Percentiles rank a stretch among this genome's conserved stretches.
Evolutionary conservation across 2,797 vertebrate genomes (phyloP).

Genomic region (Lacerta bilineata): DNA sequence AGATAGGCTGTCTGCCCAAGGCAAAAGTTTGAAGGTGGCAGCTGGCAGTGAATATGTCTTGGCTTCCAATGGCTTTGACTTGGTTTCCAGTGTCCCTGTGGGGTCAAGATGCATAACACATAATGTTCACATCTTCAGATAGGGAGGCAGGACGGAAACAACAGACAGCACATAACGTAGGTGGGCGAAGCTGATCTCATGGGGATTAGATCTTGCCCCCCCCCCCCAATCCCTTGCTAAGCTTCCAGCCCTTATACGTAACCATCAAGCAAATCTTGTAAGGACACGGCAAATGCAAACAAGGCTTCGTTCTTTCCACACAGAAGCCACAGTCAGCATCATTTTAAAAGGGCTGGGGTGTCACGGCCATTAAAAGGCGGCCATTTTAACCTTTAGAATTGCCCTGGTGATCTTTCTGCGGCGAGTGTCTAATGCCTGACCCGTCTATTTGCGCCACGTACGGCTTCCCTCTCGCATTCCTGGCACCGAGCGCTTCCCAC

Average conservation of each 20-base stretch:
- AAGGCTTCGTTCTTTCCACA: background rate
- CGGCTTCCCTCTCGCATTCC: background rate
- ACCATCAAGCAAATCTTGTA: background rate
- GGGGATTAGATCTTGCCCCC: too few species aligned
- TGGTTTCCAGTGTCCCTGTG: background rate
- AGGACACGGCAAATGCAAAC: background rate
- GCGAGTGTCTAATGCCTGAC: slow-evolving; percentile 6
- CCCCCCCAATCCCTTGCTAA: too few species aligned
- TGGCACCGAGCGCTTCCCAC: background rate
- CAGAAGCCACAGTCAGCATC: background rate
- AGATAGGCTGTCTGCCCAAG: background rate
- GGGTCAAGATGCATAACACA: background rate
- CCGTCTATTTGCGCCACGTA: background rate
- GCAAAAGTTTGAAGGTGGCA: background rate
- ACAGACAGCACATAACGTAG: too few species aligned
- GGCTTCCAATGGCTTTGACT: background rate
- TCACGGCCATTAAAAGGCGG: background rate
- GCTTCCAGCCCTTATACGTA: too few species aligned
- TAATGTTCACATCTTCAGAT: too few species aligned
- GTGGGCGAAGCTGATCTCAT: too few species aligned
- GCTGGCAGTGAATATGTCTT: background rate
- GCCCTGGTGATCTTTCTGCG: background rate
- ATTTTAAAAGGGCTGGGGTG: background rate
- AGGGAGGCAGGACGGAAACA: too few species aligned
- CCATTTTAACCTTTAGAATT: background rate